phyloP scores from a whole-genome alignment of 2,797 vertebrate genomes.

The Epinephelus malabaricus region DNA sequence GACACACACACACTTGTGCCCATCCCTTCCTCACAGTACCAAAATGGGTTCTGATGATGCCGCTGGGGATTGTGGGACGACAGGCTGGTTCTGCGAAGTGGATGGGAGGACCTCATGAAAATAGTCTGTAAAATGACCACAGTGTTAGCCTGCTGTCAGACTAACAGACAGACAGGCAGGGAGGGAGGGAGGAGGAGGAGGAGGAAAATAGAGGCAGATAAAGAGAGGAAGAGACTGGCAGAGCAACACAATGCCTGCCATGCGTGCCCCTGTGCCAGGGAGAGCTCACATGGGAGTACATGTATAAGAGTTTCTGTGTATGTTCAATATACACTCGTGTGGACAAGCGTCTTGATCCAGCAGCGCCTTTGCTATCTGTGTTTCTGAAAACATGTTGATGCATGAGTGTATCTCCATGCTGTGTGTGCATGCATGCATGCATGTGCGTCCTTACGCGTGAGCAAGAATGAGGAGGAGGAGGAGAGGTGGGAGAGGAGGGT shows the following conservation, averaged over 20 bases:
- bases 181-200: constrained; percentile 14
- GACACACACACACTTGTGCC: constrained; percentile 41
- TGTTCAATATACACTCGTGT: constrained; percentile 25
- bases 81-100: constrained; percentile 69
- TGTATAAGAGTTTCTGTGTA: constrained; percentile 20
- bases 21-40: constrained; percentile 57
- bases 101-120: constrained; percentile 73
- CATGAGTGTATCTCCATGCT: constrained; percentile 42
- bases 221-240: constrained; percentile 39
- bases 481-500: constrained; percentile 71
- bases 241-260: constrained; percentile 42
- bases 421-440: constrained; percentile 59
- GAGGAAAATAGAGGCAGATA: constrained; percentile 29
- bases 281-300: constrained; percentile 43
- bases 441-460: constrained; percentile 68
- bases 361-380: constrained; percentile 24
- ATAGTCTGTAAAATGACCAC: constrained; percentile 71
- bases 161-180: constrained; percentile 43
- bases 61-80: constrained; percentile 66
- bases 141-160: constrained; percentile 69
- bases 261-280: constrained; percentile 53
- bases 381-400: constrained; percentile 38
- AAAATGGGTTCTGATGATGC: constrained; percentile 71
- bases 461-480: constrained; percentile 57
- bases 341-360: constrained; percentile 51